Conservation (phyloP, 2,113 vertebrate genomes). For the Orycteropus afer region DNA sequence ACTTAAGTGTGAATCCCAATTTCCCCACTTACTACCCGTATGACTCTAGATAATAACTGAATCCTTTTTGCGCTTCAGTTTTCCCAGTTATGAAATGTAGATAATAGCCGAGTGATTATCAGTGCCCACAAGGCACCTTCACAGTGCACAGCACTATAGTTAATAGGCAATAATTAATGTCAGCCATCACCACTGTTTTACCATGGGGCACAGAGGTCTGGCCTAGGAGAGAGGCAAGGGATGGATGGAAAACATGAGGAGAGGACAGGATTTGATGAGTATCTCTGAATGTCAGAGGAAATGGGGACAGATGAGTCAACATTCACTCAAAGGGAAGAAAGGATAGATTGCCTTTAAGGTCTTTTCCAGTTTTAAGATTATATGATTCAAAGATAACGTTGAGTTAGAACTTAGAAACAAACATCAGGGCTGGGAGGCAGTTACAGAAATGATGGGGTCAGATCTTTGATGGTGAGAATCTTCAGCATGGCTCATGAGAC, state of each 20-base stretch:
- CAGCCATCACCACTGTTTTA: background rate
- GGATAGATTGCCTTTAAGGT: background rate
- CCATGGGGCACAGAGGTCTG: background rate
- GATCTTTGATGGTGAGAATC: background rate
- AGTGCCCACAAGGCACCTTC: fast-evolving
- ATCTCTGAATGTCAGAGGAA: background rate
- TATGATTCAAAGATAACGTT: background rate
- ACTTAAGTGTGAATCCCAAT: background rate
- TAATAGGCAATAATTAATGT: background rate
- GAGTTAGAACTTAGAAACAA: background rate
- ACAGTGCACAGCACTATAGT: background rate
- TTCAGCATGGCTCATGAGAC: background rate
- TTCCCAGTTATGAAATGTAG: background rate
- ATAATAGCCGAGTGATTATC: background rate
- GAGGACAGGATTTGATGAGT: background rate
- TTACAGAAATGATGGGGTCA: background rate
- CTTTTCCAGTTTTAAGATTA: background rate
- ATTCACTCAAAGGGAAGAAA: background rate
- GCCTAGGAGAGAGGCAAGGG: background rate
- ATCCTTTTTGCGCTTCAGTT: background rate
- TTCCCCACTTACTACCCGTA: background rate
- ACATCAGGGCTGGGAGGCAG: background rate
- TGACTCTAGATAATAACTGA: background rate
- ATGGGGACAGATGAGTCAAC: background rate
- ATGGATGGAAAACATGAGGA: background rate